These are phyloP conservation scores for Sternotherus odoratus DNA, from an alignment of 2,797 vertebrate genomes.

Conservation along the genomic window DNA sequence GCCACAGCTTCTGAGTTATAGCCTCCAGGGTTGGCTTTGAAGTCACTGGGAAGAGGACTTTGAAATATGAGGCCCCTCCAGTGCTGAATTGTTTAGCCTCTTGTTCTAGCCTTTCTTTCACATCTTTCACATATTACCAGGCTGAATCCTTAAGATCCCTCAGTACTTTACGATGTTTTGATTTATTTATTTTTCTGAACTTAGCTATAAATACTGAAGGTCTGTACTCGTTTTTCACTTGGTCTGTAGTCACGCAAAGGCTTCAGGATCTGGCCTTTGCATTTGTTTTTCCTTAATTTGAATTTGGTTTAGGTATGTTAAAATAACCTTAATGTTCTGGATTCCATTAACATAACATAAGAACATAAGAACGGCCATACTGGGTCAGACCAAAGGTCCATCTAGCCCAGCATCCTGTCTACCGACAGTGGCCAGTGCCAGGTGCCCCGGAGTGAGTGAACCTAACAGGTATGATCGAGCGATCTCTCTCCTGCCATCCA, in stretches of 20 bases:
- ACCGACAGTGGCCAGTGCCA: too few species aligned
- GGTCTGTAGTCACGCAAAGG: neutral
- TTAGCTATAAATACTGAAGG: neutral
- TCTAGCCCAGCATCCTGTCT: too few species aligned
- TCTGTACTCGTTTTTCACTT: neutral
- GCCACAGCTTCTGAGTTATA: neutral
- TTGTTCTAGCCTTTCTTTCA: accelerated
- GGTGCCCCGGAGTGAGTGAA: too few species aligned
- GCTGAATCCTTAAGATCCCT: neutral
- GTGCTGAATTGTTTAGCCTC: accelerated
- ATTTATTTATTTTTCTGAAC: neutral
- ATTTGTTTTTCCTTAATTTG: neutral
- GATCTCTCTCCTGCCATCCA: too few species aligned
- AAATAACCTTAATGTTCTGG: neutral
- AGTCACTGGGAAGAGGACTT: neutral
- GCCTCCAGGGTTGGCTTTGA: neutral
- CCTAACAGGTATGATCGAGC: too few species aligned
- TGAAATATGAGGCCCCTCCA: neutral
- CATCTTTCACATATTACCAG: neutral
- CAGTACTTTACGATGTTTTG: neutral
- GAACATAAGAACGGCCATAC: too few species aligned
- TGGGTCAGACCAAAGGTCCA: too few species aligned
- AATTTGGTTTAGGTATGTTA: neutral
- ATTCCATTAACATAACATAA: neutral
- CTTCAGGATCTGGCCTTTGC: neutral